Evolutionary conservation across 2,888 invertebrate genomes (phyloP).

Genomic region (Caenorhabditis sinica): DNA sequence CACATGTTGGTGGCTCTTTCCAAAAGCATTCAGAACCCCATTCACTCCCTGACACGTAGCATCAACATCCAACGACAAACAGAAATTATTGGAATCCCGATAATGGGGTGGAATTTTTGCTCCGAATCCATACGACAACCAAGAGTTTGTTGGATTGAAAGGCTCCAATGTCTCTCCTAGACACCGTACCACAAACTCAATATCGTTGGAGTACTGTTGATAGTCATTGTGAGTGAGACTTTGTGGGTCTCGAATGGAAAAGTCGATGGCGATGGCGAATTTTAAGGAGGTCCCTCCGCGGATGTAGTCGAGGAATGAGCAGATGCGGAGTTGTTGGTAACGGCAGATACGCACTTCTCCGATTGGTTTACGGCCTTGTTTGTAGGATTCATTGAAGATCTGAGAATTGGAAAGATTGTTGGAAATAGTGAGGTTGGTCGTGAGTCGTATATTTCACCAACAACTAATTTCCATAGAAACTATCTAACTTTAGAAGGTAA

Average conservation of each 20-base stretch:
- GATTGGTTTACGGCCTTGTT: conserved; percentile 69
- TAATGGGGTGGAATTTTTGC: conserved; percentile 79
- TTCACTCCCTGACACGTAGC: conserved; percentile 75
- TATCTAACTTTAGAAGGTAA: no score
- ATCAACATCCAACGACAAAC: conserved; percentile 76
- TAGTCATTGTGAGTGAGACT: conserved; percentile 64
- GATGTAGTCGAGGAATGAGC: conserved; percentile 78
- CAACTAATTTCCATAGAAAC: no score
- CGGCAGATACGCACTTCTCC: conserved; percentile 74
- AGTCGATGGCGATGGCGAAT: conserved; percentile 77
- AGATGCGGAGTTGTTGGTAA: conserved; percentile 70
- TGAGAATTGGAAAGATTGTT: conserved; percentile 20
- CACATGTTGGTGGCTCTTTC: conserved; percentile 72
- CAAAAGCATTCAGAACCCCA: conserved; percentile 73
- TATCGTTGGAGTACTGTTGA: conserved; percentile 73
- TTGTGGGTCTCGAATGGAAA: conserved; percentile 71
- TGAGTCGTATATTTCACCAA: no score
- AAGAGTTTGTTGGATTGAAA: conserved; percentile 72
- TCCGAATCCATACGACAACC: conserved; percentile 77
- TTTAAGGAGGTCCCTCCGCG: conserved; percentile 67
- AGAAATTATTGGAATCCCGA: conserved; percentile 79
- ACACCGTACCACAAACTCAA: conserved; percentile 75
- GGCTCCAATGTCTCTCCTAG: conserved; percentile 73
- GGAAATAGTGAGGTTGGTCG: no score
- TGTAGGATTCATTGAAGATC: conserved; percentile 62